Base-by-base conservation (phyloP, 2,888 invertebrate species). In the Aleiodes alternator region DNA sequence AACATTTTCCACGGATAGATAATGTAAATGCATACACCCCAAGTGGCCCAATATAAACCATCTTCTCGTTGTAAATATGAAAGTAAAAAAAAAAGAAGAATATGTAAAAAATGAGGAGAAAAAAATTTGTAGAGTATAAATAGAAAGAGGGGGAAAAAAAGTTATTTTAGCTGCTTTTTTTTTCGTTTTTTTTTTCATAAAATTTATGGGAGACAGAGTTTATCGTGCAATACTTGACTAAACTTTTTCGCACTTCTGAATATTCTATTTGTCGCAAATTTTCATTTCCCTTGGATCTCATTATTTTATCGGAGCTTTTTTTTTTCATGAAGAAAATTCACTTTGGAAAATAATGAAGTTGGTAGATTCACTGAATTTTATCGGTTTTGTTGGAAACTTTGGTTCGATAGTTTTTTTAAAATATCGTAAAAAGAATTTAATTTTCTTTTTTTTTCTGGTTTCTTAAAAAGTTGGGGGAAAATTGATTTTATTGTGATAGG, bases 1-100 rank as follows among this genome's bases (percentile, higher is more conserved):
- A 16, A 64, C 64, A 64, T 64, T 64, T 64, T 16, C 64, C 43
- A 48, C 3, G 56, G 23, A 23, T 16, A 29, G 56, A 23, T 64
- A 64, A 71, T 53, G 31, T 31, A 50, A 48, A 75, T 48, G 48
- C 48, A 75, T 55, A 70, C 23, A 56, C 56, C 70, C 59, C 71
- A 56, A 56, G 29, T 71, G 56, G 70, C 53, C 23, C 53, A 64
- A 75, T 66, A 71, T 64, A 64, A 64, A 64, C 64, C 64, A 70
- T 64, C 23, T 71, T 61, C 38, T 43, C 38, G 14, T 53, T 34
- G 64, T 64, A 43, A 43, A 64, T 64, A 48, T 23, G 48, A 23
- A 64, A 64, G 48, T 1, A 23, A 23, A 23, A 64, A 64, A n/a
- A 34, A 64, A 48, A 48, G 48, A 64, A 43, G 29, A 56, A 9